These are phyloP conservation scores for Natrix natrix DNA, from an alignment of 2,797 vertebrate species.

Conservation along the genomic window DNA sequence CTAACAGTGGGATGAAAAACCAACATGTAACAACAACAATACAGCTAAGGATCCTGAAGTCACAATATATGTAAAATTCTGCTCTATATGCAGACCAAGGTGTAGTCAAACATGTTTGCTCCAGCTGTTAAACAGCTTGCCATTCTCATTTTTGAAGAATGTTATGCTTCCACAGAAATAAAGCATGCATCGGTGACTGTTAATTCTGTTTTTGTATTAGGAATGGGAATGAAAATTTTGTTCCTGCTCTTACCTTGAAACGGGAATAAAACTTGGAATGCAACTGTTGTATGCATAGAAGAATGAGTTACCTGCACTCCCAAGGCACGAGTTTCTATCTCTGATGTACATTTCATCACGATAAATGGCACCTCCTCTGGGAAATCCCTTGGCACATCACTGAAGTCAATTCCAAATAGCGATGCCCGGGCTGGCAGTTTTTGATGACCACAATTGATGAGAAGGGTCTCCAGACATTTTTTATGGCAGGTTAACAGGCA, in stretches of 20 bases:
- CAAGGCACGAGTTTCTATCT: slow-evolving; percentile 87
- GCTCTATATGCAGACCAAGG: neutral
- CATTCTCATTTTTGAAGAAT: neutral
- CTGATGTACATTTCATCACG: slow-evolving; percentile 81
- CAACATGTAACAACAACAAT: neutral
- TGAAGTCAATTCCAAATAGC: slow-evolving; percentile 84
- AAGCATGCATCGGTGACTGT: too few relatives aligned
- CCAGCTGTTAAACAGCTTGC: neutral
- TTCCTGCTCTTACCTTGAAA: neutral
- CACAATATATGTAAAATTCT: neutral
- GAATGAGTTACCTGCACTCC: slow-evolving; percentile 78
- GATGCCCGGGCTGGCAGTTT: slow-evolving; percentile 70
- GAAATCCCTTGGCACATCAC: slow-evolving; percentile 73
- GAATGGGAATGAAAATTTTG: neutral
- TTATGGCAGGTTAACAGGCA: slow-evolving; percentile 88
- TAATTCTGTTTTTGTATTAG: neutral
- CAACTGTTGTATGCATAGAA: neutral
- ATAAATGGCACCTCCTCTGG: slow-evolving; percentile 85
- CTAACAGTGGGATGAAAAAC: neutral
- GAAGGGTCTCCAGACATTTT: slow-evolving; percentile 88
- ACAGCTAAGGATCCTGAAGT: neutral
- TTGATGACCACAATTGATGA: slow-evolving; percentile 82
- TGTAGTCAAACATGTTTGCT: neutral
- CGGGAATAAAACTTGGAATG: neutral
- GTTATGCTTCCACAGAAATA: neutral